Evolutionary conservation across 1,140 invertebrate genomes (phyloP), one percentile per base, ranked within the genome.

Genomic region (Procambarus clarkii): DNA sequence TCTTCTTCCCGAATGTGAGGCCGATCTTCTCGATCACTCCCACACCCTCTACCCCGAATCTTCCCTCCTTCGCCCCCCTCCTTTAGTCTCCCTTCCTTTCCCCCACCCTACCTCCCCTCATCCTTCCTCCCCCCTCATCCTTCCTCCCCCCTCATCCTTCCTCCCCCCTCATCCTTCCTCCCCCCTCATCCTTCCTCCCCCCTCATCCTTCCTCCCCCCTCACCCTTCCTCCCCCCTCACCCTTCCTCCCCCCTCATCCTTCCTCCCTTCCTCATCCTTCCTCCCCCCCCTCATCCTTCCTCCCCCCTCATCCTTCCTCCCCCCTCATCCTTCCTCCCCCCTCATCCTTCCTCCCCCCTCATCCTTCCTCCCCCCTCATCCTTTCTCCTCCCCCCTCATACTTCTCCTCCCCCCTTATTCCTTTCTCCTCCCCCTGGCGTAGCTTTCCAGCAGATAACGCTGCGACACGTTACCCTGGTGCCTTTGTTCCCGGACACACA

Each of bases 241-340:
- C 34, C 11, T 11, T 15, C 3, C 21, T 34, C 4, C n/a, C 69
- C 7, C 5, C 44, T n/a, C 46, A 54, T 74, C 44, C 82, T 13
- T 45, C 34, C 0, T 11, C 34, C 15, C 44, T 24, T 34, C 45
- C 46, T 64, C 60, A 44, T 44, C 2, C 84, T 74, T 45, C 45
- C 69, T 76, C 74, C 46, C 45, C 50, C 84, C 69, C 69, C 84
- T 48, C 69, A 11, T 2, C 69, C 64, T n/a, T n/a, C n/a, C n/a
- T n/a, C n/a, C n/a, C n/a, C n/a, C n/a, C n/a, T n/a, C n/a, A n/a
- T n/a, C n/a, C n/a, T n/a, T n/a, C n/a, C n/a, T n/a, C n/a, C n/a
- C n/a, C n/a, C n/a, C n/a, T n/a, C n/a, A n/a, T n/a, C n/a, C n/a
- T n/a, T n/a, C n/a, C n/a, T n/a, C n/a, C n/a, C n/a, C n/a, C n/a